Base-by-base conservation (phyloP, 2,113 vertebrate species). In the Spheniscus mendiculus region DNA sequence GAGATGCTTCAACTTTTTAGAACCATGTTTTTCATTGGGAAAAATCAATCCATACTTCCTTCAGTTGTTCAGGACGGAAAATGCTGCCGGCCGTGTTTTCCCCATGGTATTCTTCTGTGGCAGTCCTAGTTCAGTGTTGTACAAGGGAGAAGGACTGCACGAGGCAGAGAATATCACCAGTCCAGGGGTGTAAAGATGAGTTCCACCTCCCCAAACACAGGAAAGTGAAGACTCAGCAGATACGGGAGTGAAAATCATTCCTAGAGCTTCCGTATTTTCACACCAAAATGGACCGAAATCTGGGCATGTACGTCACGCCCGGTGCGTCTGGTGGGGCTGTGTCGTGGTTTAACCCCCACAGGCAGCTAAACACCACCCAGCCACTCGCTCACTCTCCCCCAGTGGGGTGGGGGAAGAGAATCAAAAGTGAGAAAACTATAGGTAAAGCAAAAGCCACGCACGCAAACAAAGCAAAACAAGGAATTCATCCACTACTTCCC, bases 331-430 rank as follows among this genome's bases (percentile, higher is more conserved):
- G 45, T 29, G 42, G 7, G 40, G 30, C 30, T 67, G 29, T 49
- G 44, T 25, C 25, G 15, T 10, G 32, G 38, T 55, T 58, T 73
- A 44, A 82, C 11, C 8, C 5, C 16, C 1, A 12, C 3, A 72
- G 19, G 44, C 59, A 88, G 53, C 27, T 49, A 36, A 96, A 67
- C 14, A 77, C 20, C 58, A 67, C 20, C 9, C 30, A 81, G 38
- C 7, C 27, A n/a, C 34, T 38, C 1, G 0, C 22, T 78, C 32
- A 2, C 13, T 55, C 3, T 4, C 61, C 16, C 12, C 16, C 22
- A 16, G n/a, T n/a, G 16, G 19, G 19, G 6, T 9, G 6, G 17
- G 23, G 23, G 11, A 79, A 79, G 34, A 70, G 22, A 78, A 63
- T 36, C 34, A 59, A 44, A 84, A 63, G 10, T 38, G 17, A 34